Evolutionary conservation across 2,113 vertebrate species (phyloP).

Genomic region (Cheilinus undulatus): DNA sequence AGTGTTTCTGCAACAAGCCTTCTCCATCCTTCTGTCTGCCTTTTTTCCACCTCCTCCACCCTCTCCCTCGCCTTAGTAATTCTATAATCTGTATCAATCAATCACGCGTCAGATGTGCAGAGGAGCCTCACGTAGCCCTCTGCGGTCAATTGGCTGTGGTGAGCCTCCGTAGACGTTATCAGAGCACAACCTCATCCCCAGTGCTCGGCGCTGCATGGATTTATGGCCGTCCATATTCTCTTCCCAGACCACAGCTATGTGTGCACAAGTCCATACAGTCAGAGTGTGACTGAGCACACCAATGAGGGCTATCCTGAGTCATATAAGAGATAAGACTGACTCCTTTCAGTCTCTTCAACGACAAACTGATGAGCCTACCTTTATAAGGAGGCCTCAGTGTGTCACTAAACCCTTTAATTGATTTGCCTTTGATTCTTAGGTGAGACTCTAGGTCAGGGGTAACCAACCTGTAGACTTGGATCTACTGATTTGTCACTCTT

Average conservation of each 20-base stretch:
- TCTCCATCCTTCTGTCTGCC: neutral
- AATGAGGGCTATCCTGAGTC: conserved; percentile 37
- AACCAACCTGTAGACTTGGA: too few species aligned
- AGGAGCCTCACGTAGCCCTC: conserved; percentile 27
- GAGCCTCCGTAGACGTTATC: conserved; percentile 46
- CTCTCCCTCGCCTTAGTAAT: conserved; percentile 9
- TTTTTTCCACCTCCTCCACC: neutral
- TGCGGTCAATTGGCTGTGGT: conserved; percentile 39
- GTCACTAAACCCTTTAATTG: neutral
- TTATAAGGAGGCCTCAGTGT: neutral
- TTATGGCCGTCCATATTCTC: conserved; percentile 46
- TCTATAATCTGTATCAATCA: conserved; percentile 60
- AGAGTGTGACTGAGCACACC: conserved; percentile 36
- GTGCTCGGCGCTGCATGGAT: conserved; percentile 53
- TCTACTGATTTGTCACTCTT: too few species aligned
- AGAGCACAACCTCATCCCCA: conserved; percentile 14
- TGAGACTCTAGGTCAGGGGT: neutral
- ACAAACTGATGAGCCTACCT: conserved; percentile 16
- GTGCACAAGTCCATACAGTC: conserved; percentile 4
- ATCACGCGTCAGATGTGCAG: conserved; percentile 23
- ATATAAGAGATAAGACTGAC: conserved; percentile 12
- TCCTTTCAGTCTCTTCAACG: conserved; percentile 5
- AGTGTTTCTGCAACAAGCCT: conserved; percentile 20
- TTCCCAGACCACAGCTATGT: conserved; percentile 17
- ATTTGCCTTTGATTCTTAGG: neutral